Percentiles rank a stretch among this genome's conserved stretches.
These are phyloP conservation scores for Characodon lateralis DNA, from an alignment of 2,797 vertebrate genomes.

Conservation along the genomic window DNA sequence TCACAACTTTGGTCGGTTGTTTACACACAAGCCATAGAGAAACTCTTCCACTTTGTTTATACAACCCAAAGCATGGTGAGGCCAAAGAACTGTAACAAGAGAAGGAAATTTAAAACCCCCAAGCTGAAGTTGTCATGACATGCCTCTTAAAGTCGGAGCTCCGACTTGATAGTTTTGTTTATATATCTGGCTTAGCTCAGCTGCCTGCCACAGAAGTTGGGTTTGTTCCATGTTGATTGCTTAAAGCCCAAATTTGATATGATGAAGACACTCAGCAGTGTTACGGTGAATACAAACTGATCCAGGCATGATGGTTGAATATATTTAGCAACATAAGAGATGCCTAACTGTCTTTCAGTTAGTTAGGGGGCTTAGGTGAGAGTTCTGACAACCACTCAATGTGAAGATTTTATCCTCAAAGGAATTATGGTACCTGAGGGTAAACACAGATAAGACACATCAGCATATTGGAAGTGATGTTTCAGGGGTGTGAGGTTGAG, in stretches of 20 bases:
- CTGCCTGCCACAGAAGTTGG: background rate
- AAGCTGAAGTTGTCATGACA: background rate
- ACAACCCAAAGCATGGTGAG: background rate
- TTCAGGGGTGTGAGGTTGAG: background rate
- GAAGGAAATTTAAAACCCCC: background rate
- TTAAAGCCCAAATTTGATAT: background rate
- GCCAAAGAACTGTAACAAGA: slow-evolving; percentile 2
- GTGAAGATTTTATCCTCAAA: background rate
- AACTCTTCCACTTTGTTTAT: slow-evolving; percentile 5
- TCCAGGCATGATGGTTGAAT: background rate
- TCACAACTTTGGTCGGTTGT: background rate
- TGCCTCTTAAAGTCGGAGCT: background rate
- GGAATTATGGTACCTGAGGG: background rate
- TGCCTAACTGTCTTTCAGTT: background rate
- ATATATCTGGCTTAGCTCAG: background rate
- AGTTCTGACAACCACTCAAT: background rate
- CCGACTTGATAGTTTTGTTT: background rate
- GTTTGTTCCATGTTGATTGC: background rate
- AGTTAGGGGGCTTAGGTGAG: background rate
- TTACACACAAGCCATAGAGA: background rate
- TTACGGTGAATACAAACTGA: background rate
- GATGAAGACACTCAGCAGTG: background rate
- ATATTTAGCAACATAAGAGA: background rate
- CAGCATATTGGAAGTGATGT: background rate
- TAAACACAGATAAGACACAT: background rate